phyloP scores from a whole-genome alignment of 2,113 vertebrate genomes.

The Syngnathoides biaculeatus region DNA sequence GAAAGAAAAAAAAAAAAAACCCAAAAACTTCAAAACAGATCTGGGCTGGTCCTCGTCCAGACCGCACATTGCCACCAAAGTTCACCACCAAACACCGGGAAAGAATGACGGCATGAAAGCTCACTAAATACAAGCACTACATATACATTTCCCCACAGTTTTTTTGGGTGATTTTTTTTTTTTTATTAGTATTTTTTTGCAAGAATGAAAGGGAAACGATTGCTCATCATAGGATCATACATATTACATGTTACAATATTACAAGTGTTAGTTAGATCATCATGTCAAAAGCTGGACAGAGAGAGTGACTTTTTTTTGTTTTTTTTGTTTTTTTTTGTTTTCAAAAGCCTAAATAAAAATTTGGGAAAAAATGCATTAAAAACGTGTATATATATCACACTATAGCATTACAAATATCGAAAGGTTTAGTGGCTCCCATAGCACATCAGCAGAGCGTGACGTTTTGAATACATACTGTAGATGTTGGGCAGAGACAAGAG shows the following conservation, averaged over 20 bases:
- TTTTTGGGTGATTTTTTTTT: slow-evolving; percentile 60
- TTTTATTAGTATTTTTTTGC: slow-evolving; percentile 31
- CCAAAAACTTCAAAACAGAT: slow-evolving; percentile 72
- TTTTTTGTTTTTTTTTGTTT: slow-evolving; percentile 47
- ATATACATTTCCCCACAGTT: slow-evolving; percentile 62
- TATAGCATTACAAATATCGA: slow-evolving; percentile 78
- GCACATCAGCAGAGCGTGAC: slow-evolving; percentile 65
- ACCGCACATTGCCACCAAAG: slow-evolving; percentile 71
- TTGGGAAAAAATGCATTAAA: slow-evolving; percentile 58
- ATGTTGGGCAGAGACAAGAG: slow-evolving; percentile 67
- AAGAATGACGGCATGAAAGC: slow-evolving; percentile 74
- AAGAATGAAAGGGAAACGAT: slow-evolving; percentile 67
- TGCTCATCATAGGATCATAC: slow-evolving; percentile 75
- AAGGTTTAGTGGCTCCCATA: slow-evolving; percentile 70
- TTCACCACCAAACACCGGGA: slow-evolving; percentile 75
- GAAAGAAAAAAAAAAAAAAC: slow-evolving; percentile 63
- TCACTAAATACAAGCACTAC: slow-evolving; percentile 80
- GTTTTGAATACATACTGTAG: slow-evolving; percentile 60
- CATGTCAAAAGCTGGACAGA: slow-evolving; percentile 76
- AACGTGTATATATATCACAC: slow-evolving; percentile 67
- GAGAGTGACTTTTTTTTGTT: slow-evolving; percentile 36
- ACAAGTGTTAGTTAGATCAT: slow-evolving; percentile 76
- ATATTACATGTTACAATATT: slow-evolving; percentile 78
- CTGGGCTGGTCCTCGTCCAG: slow-evolving; percentile 54
- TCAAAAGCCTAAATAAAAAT: slow-evolving; percentile 59